Conservation (phyloP, 2,797 vertebrate species). For the Hippoglossus hippoglossus region DNA sequence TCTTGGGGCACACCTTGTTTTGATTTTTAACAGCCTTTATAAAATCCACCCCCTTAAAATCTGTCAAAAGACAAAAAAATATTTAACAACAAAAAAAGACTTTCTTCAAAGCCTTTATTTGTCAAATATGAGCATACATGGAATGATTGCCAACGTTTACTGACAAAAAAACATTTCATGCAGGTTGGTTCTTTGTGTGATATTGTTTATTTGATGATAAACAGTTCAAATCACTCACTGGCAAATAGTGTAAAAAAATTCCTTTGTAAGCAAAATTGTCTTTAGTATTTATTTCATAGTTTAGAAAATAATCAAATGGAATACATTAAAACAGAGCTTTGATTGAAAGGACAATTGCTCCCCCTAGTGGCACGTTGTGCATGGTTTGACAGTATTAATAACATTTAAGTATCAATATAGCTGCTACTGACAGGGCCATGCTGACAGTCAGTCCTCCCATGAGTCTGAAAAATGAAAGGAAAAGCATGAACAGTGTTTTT, state of each 20-base stretch:
- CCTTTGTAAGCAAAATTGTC: not conserved
- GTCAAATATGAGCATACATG: not conserved
- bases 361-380: constrained; percentile 41
- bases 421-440: not conserved
- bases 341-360: constrained; percentile 26
- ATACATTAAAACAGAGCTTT: not conserved
- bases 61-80: too few species aligned
- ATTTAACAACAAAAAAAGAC: too few species aligned
- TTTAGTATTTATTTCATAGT: not conserved
- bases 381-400: not conserved
- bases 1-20: too few species aligned
- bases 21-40: too few species aligned
- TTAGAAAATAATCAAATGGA: not conserved
- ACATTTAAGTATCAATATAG: too few species aligned
- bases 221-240: too few species aligned
- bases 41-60: too few species aligned
- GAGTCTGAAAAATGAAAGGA: constrained; percentile 39
- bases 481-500: not conserved
- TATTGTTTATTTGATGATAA: not conserved
- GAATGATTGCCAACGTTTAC: not conserved
- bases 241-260: not conserved
- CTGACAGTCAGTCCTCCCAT: not conserved
- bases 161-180: too few species aligned
- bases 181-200: not conserved
- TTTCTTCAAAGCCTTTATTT: too few species aligned